Evolutionary conservation across 2,888 invertebrate genomes (phyloP).

Genomic region (Homarus gammarus): DNA sequence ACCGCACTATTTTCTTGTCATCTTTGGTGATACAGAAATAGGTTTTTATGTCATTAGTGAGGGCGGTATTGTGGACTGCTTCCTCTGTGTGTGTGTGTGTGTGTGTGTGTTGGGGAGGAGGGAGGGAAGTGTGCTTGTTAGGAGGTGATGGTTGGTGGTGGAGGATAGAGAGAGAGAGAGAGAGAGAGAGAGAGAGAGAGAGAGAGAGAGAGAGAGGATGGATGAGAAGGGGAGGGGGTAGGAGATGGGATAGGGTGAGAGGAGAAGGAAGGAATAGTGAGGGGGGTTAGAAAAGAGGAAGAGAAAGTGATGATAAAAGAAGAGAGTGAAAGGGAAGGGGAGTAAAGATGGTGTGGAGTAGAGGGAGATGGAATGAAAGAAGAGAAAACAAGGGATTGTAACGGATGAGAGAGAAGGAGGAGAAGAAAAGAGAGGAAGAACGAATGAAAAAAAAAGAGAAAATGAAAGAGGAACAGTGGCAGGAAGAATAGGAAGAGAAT

Average conservation of each 20-base stretch:
- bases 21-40: conserved; percentile 17
- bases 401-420: background rate
- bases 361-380: background rate
- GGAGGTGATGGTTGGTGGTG: background rate
- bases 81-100: conserved; percentile 16
- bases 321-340: background rate
- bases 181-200: background rate
- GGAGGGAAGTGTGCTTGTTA: background rate
- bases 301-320: too few species aligned
- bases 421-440: background rate
- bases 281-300: too few species aligned
- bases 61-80: conserved; percentile 24
- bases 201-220: background rate
- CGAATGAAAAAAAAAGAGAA: too few species aligned
- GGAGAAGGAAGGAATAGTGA: background rate
- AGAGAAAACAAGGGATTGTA: background rate
- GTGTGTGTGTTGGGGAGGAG: background rate
- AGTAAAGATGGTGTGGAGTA: background rate
- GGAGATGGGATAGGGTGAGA: background rate
- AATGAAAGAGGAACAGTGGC: background rate
- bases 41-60: conserved; percentile 34
- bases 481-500: background rate
- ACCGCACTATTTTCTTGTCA: conserved; percentile 35
- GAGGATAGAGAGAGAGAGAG: background rate
- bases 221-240: background rate